Evolutionary conservation across 1,140 invertebrate species (phyloP).

Genomic region (Drosophila tani): DNA sequence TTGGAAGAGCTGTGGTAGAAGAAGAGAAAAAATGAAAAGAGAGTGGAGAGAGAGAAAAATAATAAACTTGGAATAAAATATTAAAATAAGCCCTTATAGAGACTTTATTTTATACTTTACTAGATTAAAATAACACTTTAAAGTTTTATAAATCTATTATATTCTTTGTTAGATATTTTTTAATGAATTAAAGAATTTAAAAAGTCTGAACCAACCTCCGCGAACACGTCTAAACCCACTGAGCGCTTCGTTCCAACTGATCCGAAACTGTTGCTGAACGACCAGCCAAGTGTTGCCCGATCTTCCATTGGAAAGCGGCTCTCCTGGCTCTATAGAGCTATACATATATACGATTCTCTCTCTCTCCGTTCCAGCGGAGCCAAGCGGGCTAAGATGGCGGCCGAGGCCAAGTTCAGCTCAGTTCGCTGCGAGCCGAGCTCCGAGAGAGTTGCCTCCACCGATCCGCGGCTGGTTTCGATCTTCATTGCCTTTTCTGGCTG

Average conservation of each 20-base stretch:
- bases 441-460: constrained; percentile 68
- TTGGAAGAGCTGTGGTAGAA: constrained; percentile 22
- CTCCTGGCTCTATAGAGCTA: constrained; percentile 27
- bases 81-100: no score
- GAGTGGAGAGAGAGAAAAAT: constrained; percentile 13
- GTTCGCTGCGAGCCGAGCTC: constrained; percentile 73
- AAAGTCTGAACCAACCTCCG: constrained; percentile 35
- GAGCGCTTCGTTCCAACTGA: constrained; percentile 73
- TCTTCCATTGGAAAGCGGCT: constrained; percentile 54
- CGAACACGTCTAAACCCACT: constrained; percentile 67
- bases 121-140: no score
- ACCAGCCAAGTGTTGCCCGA: constrained; percentile 1
- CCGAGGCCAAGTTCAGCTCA: constrained; percentile 84
- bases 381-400: constrained; percentile 80
- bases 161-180: not conserved
- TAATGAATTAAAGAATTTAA: not conserved
- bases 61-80: not conserved
- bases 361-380: constrained; percentile 33
- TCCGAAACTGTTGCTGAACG: constrained; percentile 56
- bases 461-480: constrained; percentile 29
- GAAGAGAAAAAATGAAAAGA: constrained; percentile 18
- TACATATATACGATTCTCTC: not conserved
- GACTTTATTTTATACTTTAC: not conserved
- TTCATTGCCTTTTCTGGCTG: constrained; percentile 47
- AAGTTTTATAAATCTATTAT: no score